Conservation (phyloP, 1,140 invertebrate genomes). For the Ooceraea biroi region DNA sequence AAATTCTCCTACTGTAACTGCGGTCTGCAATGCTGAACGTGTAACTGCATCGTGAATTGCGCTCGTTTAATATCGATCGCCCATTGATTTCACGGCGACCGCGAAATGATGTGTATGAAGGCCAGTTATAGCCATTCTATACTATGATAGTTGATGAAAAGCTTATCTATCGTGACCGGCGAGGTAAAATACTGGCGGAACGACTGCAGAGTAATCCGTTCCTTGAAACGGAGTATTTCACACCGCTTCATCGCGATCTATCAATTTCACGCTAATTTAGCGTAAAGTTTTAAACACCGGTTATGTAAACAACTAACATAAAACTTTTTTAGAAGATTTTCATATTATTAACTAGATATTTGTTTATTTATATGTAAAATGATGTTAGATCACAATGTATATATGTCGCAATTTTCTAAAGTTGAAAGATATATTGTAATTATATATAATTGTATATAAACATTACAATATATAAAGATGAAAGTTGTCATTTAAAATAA, state of each 20-base stretch:
- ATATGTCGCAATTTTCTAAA: too few species aligned
- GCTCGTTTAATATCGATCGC: constrained; percentile 11
- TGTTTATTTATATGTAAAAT: too few species aligned
- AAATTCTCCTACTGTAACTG: background rate
- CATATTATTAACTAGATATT: too few species aligned
- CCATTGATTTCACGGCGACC: constrained; percentile 7
- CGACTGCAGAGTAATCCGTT: background rate
- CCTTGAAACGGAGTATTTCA: background rate
- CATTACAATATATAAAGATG: too few species aligned
- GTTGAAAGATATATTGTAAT: too few species aligned
- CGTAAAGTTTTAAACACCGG: background rate
- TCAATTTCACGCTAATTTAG: background rate
- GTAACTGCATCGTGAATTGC: constrained; percentile 14
- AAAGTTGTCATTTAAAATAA: too few species aligned
- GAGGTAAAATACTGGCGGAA: background rate
- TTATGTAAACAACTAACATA: too few species aligned
- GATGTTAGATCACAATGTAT: too few species aligned
- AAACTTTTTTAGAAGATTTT: too few species aligned
- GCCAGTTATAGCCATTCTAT: constrained; percentile 1
- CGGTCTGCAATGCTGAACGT: background rate
- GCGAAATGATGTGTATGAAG: constrained; percentile 6
- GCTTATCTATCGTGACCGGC: constrained; percentile 1
- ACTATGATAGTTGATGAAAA: constrained; percentile 6
- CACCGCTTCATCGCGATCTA: background rate
- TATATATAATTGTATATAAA: too few species aligned